Base-by-base conservation (phyloP, 1,140 invertebrate species). In the Apolygus lucorum region DNA sequence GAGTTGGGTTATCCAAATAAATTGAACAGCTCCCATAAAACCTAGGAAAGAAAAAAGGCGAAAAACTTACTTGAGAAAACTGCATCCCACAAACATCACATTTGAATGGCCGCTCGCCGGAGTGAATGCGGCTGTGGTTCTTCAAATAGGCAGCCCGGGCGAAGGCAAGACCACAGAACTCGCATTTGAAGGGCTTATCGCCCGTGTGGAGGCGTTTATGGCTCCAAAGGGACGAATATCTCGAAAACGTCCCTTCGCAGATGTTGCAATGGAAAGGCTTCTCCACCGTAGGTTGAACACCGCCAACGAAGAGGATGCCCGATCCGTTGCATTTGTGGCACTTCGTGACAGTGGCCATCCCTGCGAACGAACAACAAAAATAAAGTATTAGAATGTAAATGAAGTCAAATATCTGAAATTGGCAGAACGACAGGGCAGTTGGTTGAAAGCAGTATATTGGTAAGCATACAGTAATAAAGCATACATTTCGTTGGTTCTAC, bases 141-240 rank as follows among this genome's bases (percentile, higher is more conserved):
- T 96, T 95, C 63, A 96, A 83, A 80, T 92, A 92, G 8, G 91
- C 90, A 52, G 90, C 90, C 79, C 91, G 91, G 26, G 94, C 94
- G 81, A 97, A 97, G 69, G 92, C 91, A 76, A 96, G 86, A 26
- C 91, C 92, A 80, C 95, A 98, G 49, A 93, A 90, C 74, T 92
- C 90, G 81, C 94, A 97, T 78, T 92, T 92, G 77, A 93, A 92
- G 73, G 91, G 91, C 79, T 93, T 93, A 78, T 93, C 91, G 27
- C 91, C 91, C 67, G 90, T 88, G 79, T 92, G 90, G 72, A 92
- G 80, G 75, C 90, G 86, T 78, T 92, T 91, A 76, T 92, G 90
- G 24, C 89, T 91, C 90, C 90, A 92, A 66, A 92, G 80, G 54
- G 89, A 91, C 63, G 90, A 91, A 79, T 92, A 92, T 29, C 77